A percentile compares a stretch with the other conserved stretches of the same genome.
phyloP scores from a whole-genome alignment of 2,113 vertebrate species.

The Argyrosomus japonicus region DNA sequence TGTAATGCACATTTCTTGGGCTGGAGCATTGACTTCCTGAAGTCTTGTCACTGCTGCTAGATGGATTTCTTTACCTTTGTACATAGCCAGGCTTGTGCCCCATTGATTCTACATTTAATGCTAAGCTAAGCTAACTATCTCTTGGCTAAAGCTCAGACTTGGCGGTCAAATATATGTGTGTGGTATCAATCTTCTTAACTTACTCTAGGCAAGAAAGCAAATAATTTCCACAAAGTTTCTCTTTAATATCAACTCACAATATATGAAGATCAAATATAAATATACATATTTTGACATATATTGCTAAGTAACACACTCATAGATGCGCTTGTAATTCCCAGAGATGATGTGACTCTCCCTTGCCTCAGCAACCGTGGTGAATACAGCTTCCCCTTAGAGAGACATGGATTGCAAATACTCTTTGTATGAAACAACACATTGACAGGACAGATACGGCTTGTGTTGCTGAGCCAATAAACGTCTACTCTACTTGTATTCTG shows the following conservation, averaged over 20 bases:
- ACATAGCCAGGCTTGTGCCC: not conserved
- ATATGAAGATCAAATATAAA: not conserved
- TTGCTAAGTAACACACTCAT: slow-evolving; percentile 2
- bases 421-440: slow-evolving; percentile 5
- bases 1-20: not conserved
- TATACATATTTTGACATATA: too few relatives aligned
- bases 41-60: not conserved
- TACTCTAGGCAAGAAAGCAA: not conserved
- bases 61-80: not conserved
- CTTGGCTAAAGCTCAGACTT: not conserved
- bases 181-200: not conserved
- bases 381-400: slow-evolving; percentile 19
- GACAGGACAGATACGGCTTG: slow-evolving; percentile 24
- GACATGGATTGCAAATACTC: slow-evolving; percentile 29
- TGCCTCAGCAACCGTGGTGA: not conserved
- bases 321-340: slow-evolving; percentile 4
- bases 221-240: not conserved
- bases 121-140: not conserved
- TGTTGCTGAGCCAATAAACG: slow-evolving; percentile 1
- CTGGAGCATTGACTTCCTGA: not conserved
- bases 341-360: slow-evolving; percentile 24
- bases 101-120: not conserved
- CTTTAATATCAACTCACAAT: not conserved
- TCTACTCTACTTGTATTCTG: slow-evolving; percentile 9
- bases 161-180: not conserved